Evolutionary conservation across 64 coral and sea anemone species (phyloP).

Genomic region (Exaiptasia diaphana): DNA sequence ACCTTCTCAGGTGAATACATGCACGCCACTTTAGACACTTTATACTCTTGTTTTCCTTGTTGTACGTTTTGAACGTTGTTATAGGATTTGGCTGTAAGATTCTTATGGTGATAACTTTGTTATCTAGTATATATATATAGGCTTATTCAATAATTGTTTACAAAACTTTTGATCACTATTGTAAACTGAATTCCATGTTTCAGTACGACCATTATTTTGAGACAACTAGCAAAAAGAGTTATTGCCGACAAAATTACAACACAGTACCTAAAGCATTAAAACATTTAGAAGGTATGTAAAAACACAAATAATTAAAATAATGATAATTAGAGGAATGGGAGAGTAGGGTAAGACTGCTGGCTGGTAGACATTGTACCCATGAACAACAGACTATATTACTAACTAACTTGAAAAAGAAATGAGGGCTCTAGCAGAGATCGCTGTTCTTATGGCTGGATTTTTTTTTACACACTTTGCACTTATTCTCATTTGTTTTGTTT

Average conservation of each 20-base stretch:
- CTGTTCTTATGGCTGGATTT: too few relatives aligned
- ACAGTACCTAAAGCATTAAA: constrained; percentile 70
- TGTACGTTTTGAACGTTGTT: too few relatives aligned
- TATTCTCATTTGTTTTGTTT: neutral
- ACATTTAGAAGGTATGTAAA: constrained; percentile 82
- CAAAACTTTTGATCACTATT: neutral
- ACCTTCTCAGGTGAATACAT: constrained; percentile 83
- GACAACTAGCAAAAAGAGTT: constrained; percentile 66
- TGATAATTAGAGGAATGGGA: too few relatives aligned
- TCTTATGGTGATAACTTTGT: too few relatives aligned
- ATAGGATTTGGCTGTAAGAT: too few relatives aligned
- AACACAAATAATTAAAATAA: too few relatives aligned
- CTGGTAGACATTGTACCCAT: too few relatives aligned
- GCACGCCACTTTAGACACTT: neutral
- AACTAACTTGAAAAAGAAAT: too few relatives aligned
- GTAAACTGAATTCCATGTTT: neutral
- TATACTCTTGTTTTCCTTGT: neutral
- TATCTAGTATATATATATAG: too few relatives aligned
- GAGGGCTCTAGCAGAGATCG: too few relatives aligned
- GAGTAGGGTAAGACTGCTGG: too few relatives aligned
- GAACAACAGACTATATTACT: too few relatives aligned
- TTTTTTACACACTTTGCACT: neutral
- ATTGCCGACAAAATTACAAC: constrained; percentile 26
- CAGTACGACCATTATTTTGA: constrained; percentile 94
- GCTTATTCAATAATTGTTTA: neutral